Percentiles rank a stretch among this genome's conserved stretches.
These are phyloP conservation scores for Paraescarpia echinospica DNA, from an alignment of 1,140 invertebrate genomes.

Conservation along the genomic window DNA sequence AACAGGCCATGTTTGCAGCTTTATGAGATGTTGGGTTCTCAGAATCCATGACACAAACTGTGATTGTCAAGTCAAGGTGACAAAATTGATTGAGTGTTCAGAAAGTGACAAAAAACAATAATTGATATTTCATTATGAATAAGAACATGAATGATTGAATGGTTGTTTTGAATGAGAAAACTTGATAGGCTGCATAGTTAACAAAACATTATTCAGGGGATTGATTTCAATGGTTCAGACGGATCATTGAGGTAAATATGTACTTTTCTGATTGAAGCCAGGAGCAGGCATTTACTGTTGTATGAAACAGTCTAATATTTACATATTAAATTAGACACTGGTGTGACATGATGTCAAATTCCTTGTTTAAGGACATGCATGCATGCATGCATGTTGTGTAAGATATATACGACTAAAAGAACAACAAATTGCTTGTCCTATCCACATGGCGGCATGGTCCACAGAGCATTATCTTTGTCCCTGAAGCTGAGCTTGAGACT, in stretches of 20 bases:
- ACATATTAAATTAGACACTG: not conserved
- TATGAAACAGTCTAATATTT: not conserved
- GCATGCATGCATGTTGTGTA: too few relatives aligned
- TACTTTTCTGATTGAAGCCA: not conserved
- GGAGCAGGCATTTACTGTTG: not conserved
- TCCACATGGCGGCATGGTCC: too few relatives aligned
- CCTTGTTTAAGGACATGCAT: not conserved
- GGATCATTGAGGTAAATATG: not conserved
- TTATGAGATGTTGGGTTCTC: not conserved
- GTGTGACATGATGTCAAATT: not conserved
- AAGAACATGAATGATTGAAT: not conserved
- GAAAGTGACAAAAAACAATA: not conserved
- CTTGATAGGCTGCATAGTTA: not conserved
- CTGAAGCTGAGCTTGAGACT: too few relatives aligned
- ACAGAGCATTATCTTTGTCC: too few relatives aligned
- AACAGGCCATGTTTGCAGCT: not conserved
- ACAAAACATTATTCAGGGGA: not conserved
- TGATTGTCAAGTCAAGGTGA: not conserved
- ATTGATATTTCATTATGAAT: constrained; percentile 1
- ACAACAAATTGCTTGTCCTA: too few relatives aligned
- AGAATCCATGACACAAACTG: not conserved
- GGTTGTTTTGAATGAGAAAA: not conserved
- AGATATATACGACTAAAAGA: too few relatives aligned
- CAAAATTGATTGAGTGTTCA: not conserved
- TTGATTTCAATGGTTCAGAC: not conserved